Conservation (phyloP, 2,113 vertebrate genomes). For the Clupea harengus region DNA sequence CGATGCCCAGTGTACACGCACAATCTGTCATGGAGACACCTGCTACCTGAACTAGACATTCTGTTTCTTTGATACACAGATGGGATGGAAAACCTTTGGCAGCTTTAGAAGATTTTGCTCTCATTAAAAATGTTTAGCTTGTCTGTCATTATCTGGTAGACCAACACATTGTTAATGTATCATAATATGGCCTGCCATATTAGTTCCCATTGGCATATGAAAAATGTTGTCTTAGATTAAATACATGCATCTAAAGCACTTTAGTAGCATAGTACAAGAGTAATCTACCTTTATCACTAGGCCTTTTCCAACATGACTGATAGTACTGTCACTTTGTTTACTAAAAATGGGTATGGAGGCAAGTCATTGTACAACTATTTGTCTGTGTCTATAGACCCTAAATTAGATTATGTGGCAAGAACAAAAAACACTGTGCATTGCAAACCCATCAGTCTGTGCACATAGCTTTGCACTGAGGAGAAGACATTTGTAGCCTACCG, state of each 20-base stretch:
- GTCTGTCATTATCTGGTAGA: neutral
- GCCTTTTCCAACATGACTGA: neutral
- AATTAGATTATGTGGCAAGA: neutral
- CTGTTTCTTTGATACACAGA: slow-evolving; percentile 80
- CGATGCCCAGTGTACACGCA: slow-evolving; percentile 77
- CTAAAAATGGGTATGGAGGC: neutral
- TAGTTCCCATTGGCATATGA: neutral
- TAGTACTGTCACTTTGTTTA: neutral
- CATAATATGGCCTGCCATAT: neutral
- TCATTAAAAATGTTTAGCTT: neutral
- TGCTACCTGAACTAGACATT: slow-evolving; percentile 84
- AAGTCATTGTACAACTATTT: neutral
- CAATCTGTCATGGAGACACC: slow-evolving; percentile 80
- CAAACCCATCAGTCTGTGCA: neutral
- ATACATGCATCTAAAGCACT: neutral
- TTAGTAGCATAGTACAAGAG: neutral
- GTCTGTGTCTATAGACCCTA: neutral
- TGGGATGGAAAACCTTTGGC: slow-evolving; percentile 64
- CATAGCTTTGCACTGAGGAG: neutral
- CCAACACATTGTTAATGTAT: neutral
- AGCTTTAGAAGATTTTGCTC: neutral
- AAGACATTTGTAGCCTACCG: neutral
- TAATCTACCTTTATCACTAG: neutral
- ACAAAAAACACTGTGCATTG: neutral
- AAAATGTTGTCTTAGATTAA: neutral